These are phyloP conservation scores for Chaetoderma sp. DNA, from an alignment of 2,888 invertebrate species.

Conservation along the genomic window DNA sequence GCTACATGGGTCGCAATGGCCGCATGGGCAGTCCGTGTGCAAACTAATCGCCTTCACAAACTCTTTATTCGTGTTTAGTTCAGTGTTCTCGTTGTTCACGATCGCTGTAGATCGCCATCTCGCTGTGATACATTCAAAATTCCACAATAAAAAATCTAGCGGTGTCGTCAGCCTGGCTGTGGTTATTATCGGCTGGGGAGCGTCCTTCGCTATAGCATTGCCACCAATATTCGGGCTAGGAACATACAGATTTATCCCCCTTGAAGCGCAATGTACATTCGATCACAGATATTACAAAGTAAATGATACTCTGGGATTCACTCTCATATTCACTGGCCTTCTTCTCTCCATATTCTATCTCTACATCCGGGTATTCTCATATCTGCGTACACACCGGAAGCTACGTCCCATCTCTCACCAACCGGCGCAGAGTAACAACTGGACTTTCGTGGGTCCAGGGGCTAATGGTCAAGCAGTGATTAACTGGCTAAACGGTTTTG, in stretches of 20 bases:
- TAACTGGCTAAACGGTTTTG: constrained; percentile 58
- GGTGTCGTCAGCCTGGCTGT: constrained; percentile 50
- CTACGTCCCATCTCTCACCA: constrained; percentile 58
- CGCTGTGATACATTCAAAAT: constrained; percentile 48
- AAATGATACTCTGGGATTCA: constrained; percentile 61
- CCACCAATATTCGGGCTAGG: constrained; percentile 62
- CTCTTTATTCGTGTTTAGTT: constrained; percentile 60
- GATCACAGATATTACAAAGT: constrained; percentile 53
- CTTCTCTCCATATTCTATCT: constrained; percentile 46
- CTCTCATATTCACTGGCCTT: constrained; percentile 53
- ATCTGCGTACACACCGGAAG: constrained; percentile 54
- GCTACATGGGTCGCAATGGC: constrained; percentile 54
- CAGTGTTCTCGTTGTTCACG: constrained; percentile 50
- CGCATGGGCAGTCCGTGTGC: constrained; percentile 54
- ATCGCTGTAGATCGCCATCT: constrained; percentile 58
- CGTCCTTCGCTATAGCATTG: constrained; percentile 57
- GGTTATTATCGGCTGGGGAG: constrained; percentile 52
- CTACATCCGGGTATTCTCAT: constrained; percentile 55
- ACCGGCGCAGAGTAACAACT: constrained; percentile 59
- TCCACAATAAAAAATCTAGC: constrained; percentile 52
- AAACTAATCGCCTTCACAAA: constrained; percentile 59
- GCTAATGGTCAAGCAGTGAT: constrained; percentile 58
- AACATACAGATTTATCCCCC: constrained; percentile 53
- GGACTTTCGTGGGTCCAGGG: constrained; percentile 63
- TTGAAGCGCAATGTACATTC: constrained; percentile 60